Base-by-base conservation (phyloP, 2,113 vertebrate genomes). In the Toxostoma redivivum region DNA sequence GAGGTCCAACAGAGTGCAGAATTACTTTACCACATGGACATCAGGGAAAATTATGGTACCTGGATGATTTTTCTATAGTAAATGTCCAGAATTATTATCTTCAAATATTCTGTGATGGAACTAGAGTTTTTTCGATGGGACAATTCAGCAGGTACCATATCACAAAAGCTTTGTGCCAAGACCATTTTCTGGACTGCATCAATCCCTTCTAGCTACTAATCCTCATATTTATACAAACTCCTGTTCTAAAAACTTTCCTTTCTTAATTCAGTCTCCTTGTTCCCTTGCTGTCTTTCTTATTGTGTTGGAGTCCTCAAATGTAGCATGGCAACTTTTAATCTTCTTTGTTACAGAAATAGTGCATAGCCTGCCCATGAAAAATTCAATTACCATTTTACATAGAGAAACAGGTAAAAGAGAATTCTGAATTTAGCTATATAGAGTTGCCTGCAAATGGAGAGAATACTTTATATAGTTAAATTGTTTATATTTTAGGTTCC, bases 1-100 rank as follows among this genome's bases (percentile, higher is more conserved):
- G 9, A 44, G 0, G 2, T 65, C 31, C 24, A 27, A 6, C 0
- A 44, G 33, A 54, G 8, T 38, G 12, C 21, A 82, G 37, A 70
- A 56, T 13, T 61, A 57, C 37, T 42, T 79, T 30, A n/a, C 50
- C 15, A 66, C 1, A 2, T 5, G 7, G 31, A 35, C 11, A 40
- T 45, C 10, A 65, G 31, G 15, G 30, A 50, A 37, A 76, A 65
- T 1, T 27, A 22, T 42, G 33, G 7, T 40, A 19, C 6, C 14
- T 69, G 22, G 5, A 45, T 65, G 21, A 42, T 64, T 56, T 64
- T 53, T 31, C 19, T 40, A 14, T 8, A 50, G 14, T 23, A 73
- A 56, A 51, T 2, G 0, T 42, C 6, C 25, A 65, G 22, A 78
- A 47, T 47, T 65, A 65, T 69, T 51, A 23, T 51, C 13, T 85